Conservation (phyloP, 1,140 invertebrate species). For the Akabosia matsudoensis region DNA sequence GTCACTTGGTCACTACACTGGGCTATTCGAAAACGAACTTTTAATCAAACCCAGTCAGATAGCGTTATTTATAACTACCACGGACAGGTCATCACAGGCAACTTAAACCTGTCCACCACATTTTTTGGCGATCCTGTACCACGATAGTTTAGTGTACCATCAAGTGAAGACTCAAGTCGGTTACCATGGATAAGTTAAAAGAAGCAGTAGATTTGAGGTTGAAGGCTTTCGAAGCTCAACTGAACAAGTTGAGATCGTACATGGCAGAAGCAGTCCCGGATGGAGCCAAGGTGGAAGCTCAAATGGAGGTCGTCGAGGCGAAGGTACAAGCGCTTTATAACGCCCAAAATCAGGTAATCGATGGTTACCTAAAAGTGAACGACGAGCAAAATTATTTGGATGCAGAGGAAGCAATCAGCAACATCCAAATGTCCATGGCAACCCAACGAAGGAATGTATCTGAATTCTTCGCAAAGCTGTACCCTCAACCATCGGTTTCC, state of each 20-base stretch:
- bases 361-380: background rate
- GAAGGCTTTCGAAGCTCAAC: background rate
- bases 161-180: background rate
- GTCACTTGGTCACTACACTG: too few relatives aligned
- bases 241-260: too few relatives aligned
- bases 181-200: background rate
- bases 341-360: background rate
- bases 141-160: background rate
- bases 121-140: background rate
- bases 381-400: background rate
- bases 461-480: background rate
- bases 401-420: background rate
- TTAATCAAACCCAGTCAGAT: too few relatives aligned
- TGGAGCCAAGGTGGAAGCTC: background rate
- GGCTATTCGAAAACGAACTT: too few relatives aligned
- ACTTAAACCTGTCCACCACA: background rate
- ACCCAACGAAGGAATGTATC: background rate
- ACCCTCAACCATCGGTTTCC: background rate
- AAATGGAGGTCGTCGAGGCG: background rate
- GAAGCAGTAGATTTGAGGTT: background rate
- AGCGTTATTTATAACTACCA: too few relatives aligned
- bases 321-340: background rate
- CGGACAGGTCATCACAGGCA: too few relatives aligned
- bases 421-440: background rate
- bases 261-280: background rate